Percentiles rank a stretch among this genome's conserved stretches.
phyloP scores from a whole-genome alignment of 2,797 vertebrate species.

The Gambusia yucatana region DNA sequence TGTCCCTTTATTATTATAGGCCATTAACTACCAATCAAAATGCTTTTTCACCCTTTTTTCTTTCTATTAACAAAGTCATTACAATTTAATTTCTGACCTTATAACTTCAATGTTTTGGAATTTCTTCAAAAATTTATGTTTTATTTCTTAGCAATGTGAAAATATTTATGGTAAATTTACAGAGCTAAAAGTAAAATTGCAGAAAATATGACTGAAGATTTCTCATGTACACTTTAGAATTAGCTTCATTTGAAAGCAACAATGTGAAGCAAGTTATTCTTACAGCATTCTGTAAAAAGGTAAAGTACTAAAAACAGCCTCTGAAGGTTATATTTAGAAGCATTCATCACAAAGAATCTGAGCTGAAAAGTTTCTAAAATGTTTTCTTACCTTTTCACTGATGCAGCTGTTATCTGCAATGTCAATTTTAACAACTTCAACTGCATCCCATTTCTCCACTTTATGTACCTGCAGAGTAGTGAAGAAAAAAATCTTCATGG shows the following conservation, averaged over 20 bases:
- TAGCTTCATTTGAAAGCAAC: not conserved
- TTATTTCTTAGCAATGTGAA: not conserved
- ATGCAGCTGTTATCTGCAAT: slow-evolving; percentile 88
- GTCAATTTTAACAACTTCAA: slow-evolving; percentile 88
- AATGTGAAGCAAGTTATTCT: not conserved
- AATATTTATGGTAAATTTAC: not conserved
- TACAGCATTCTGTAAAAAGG: not conserved
- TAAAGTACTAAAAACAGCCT: no score
- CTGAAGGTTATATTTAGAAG: not conserved
- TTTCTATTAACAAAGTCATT: no score
- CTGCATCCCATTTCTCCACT: slow-evolving; percentile 85
- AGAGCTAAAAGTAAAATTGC: not conserved
- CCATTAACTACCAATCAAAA: not conserved
- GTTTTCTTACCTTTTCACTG: slow-evolving; percentile 82
- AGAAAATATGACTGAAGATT: not conserved
- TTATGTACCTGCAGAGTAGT: slow-evolving; percentile 87
- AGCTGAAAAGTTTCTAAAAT: not conserved
- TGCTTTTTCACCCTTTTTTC: no score
- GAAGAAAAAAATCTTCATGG: not conserved
- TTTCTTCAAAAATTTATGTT: not conserved
- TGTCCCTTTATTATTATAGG: not conserved
- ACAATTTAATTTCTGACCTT: not conserved
- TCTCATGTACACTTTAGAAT: no score
- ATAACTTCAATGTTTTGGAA: not conserved
- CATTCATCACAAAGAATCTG: not conserved